Evolutionary conservation across 2,888 invertebrate genomes (phyloP).

Genomic region (Eupithecia dodoneata): DNA sequence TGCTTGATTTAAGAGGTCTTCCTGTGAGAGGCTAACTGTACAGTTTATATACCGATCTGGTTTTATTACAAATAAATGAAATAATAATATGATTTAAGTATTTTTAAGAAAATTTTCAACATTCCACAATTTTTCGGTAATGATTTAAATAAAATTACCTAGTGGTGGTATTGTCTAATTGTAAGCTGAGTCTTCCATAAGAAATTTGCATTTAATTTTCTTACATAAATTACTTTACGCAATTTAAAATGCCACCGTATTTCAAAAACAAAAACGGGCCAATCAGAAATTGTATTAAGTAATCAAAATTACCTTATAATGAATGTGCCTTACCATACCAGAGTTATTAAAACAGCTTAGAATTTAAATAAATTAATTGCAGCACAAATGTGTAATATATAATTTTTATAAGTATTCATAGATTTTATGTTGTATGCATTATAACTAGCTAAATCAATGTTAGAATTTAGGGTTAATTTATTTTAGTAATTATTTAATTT

Average conservation of each 20-base stretch:
- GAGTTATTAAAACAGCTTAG: constrained; percentile 37
- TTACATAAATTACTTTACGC: background rate
- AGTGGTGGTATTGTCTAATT: constrained; percentile 15
- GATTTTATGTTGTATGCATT: constrained; percentile 40
- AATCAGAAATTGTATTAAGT: background rate
- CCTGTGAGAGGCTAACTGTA: constrained; percentile 47
- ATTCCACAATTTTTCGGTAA: constrained; percentile 27
- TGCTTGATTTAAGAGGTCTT: constrained; percentile 42
- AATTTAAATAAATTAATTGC: constrained; percentile 41
- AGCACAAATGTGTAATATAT: constrained; percentile 22
- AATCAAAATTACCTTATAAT: constrained; percentile 26
- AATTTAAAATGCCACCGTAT: constrained; percentile 11
- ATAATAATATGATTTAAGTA: constrained; percentile 1
- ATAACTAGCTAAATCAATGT: constrained; percentile 43
- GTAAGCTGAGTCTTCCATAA: constrained; percentile 30
- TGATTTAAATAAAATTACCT: constrained; percentile 21
- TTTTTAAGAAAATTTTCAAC: constrained; percentile 23
- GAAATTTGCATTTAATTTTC: constrained; percentile 9
- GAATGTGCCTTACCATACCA: constrained; percentile 48
- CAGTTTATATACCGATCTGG: constrained; percentile 39
- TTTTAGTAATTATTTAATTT: constrained; percentile 53
- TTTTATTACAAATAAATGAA: constrained; percentile 17
- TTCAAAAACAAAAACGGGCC: background rate
- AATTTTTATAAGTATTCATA: constrained; percentile 5
- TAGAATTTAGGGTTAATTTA: constrained; percentile 68